These are phyloP conservation scores for Ageneiosus marmoratus DNA, from an alignment of 2,113 vertebrate genomes.

Conservation along the genomic window DNA sequence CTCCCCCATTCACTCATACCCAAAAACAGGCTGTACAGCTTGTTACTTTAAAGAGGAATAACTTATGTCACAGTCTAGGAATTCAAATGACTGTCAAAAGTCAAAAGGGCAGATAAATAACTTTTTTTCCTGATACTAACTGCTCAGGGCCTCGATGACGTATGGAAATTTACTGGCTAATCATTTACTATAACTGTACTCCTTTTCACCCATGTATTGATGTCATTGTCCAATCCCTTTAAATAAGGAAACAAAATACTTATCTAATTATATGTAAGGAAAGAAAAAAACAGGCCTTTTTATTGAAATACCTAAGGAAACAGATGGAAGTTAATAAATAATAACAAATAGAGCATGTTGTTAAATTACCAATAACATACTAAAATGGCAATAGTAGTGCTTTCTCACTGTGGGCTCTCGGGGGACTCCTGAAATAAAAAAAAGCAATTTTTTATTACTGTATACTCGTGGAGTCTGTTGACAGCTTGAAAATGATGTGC, in stretches of 20 bases:
- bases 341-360: background rate
- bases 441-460: too few relatives aligned
- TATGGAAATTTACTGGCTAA: background rate
- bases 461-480: too few relatives aligned
- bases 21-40: too few relatives aligned
- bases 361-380: background rate
- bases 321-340: background rate
- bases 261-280: background rate
- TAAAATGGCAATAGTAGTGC: background rate
- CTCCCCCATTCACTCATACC: too few relatives aligned
- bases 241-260: background rate
- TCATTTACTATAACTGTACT: background rate
- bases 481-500: too few relatives aligned
- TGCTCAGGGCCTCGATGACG: background rate
- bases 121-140: background rate
- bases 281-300: too few relatives aligned
- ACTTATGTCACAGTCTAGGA: conserved; percentile 19
- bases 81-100: conserved; percentile 1
- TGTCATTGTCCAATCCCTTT: background rate
- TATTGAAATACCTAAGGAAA: background rate
- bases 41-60: too few relatives aligned
- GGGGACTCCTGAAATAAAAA: background rate
- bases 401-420: background rate
- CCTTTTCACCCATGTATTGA: background rate
- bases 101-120: background rate